Conservation (phyloP, 2,113 vertebrate genomes). For the Canis aureus region DNA sequence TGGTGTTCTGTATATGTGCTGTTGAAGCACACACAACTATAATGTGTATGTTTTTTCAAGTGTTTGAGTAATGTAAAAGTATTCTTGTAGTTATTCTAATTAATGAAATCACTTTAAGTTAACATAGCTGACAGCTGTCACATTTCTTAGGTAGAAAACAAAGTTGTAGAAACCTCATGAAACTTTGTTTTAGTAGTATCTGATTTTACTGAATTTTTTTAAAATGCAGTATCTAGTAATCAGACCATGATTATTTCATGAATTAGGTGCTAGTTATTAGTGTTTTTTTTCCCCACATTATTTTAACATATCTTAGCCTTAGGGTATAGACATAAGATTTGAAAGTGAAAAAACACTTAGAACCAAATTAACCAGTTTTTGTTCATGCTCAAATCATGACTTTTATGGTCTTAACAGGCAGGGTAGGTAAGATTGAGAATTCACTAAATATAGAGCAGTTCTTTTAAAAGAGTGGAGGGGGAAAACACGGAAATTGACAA, state of each 20-base stretch:
- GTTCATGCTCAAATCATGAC: slow-evolving; percentile 1
- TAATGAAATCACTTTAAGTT: slow-evolving; percentile 49
- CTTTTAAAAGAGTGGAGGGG: background rate
- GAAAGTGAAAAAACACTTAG: slow-evolving; percentile 28
- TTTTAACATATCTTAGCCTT: slow-evolving; percentile 45
- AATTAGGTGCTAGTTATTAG: background rate
- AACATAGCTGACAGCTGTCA: background rate
- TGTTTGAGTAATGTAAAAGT: slow-evolving; percentile 36
- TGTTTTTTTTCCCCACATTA: background rate
- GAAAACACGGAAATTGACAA: background rate
- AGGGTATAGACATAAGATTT: background rate
- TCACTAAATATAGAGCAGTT: slow-evolving; percentile 12
- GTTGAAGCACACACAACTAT: background rate
- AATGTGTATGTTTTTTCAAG: background rate
- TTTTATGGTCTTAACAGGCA: slow-evolving; percentile 42
- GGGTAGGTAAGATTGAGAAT: slow-evolving; percentile 24
- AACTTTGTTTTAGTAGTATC: slow-evolving; percentile 38
- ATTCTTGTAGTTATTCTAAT: slow-evolving; percentile 47
- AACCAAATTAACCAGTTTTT: slow-evolving; percentile 29
- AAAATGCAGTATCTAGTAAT: background rate
- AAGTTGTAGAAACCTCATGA: slow-evolving; percentile 41
- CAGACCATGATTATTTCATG: slow-evolving; percentile 23
- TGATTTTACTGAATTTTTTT: slow-evolving; percentile 44
- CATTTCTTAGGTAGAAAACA: slow-evolving; percentile 29
- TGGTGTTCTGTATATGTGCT: background rate